Evolutionary conservation across 2,888 invertebrate species (phyloP).

Genomic region (Philaethria dido): DNA sequence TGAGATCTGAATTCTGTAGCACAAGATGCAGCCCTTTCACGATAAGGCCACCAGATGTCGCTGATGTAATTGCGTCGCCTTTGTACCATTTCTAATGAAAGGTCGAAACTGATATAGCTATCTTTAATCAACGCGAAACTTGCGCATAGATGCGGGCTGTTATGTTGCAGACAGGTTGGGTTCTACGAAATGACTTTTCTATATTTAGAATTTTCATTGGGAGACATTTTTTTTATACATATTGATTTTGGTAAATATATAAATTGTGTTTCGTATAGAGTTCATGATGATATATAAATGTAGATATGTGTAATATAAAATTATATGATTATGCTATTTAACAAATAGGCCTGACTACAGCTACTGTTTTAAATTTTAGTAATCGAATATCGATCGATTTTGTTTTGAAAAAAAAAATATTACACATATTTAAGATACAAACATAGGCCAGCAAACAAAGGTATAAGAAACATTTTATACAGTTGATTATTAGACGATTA

Average conservation of each 20-base stretch:
- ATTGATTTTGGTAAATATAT: too few relatives aligned
- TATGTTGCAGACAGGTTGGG: conserved; percentile 54
- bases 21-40: conserved; percentile 75
- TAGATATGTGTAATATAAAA: too few relatives aligned
- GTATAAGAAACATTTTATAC: not conserved
- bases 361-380: too few relatives aligned
- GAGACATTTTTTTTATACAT: too few relatives aligned
- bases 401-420: too few relatives aligned
- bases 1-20: conserved; percentile 44
- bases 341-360: too few relatives aligned
- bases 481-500: not conserved
- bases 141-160: conserved; percentile 71
- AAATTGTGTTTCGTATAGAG: too few relatives aligned
- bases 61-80: conserved; percentile 77
- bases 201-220: not conserved
- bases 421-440: not conserved
- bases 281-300: too few relatives aligned
- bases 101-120: conserved; percentile 81
- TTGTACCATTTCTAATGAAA: conserved; percentile 79
- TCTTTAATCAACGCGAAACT: conserved; percentile 81
- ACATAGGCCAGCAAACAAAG: not conserved
- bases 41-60: conserved; percentile 80
- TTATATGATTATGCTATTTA: too few relatives aligned
- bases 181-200: conserved; percentile 16
- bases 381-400: too few relatives aligned